Percentiles rank a stretch among this genome's conserved stretches.
Conservation (phyloP, 2,113 vertebrate species). For the Phalacrocorax brasilianus region DNA sequence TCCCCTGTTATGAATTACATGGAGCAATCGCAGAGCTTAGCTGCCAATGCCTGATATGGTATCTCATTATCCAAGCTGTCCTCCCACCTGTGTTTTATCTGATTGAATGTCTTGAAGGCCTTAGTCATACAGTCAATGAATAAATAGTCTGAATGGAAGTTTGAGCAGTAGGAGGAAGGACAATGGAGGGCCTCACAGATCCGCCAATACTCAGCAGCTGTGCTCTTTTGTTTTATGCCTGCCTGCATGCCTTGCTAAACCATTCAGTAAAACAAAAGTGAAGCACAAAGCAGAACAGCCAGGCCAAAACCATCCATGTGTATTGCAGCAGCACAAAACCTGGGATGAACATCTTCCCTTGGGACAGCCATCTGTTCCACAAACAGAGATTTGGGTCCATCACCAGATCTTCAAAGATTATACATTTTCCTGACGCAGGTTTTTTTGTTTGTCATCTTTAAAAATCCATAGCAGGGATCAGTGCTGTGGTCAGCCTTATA, state of each 20-base stretch:
- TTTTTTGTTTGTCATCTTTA: not conserved
- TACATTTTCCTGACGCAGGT: not conserved
- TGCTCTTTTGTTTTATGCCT: not conserved
- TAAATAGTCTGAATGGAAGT: constrained; percentile 44
- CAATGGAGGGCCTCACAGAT: not conserved
- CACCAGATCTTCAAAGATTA: not conserved
- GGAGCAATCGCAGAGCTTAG: not conserved
- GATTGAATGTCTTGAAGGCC: not conserved
- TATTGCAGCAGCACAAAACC: not conserved
- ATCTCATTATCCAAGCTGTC: constrained; percentile 42
- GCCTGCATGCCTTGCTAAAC: not conserved
- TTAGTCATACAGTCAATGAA: constrained; percentile 51
- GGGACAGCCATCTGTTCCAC: fast-evolving
- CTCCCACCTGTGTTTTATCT: constrained; percentile 47
- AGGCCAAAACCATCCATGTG: not conserved
- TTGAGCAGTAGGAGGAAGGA: not conserved
- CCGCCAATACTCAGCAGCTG: not conserved
- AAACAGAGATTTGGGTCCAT: not conserved
- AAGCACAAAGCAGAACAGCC: not conserved
- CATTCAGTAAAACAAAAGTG: not conserved
- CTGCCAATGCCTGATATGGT: not conserved
- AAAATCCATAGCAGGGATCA: not conserved
- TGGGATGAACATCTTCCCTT: fast-evolving
- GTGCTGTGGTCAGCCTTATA: not conserved
- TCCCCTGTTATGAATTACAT: not conserved